phyloP scores from a whole-genome alignment of 2,113 vertebrate species.

The Neolamprologus modestus region DNA sequence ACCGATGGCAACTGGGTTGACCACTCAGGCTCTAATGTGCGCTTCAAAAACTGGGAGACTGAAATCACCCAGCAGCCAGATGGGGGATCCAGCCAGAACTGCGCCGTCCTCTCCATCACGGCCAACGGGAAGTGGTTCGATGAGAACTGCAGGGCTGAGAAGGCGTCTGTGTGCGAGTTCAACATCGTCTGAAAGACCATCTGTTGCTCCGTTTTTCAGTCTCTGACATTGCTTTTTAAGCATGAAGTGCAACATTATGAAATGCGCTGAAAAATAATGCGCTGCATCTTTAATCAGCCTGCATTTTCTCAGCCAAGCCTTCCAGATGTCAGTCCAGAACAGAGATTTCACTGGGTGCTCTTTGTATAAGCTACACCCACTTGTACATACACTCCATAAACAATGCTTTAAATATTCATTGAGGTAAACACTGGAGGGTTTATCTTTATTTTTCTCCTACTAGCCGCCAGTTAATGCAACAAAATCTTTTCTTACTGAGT shows the following conservation, averaged over 20 bases:
- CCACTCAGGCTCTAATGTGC: slow-evolving; percentile 68
- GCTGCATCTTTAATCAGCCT: not conserved
- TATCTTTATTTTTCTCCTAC: rapidly evolving
- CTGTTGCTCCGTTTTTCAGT: not conserved
- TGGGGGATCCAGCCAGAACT: slow-evolving; percentile 83
- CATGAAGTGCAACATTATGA: not conserved
- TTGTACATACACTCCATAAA: not conserved
- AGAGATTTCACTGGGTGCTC: not conserved
- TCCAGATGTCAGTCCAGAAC: not conserved
- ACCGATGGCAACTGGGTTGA: slow-evolving; percentile 83
- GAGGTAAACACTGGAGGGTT: slow-evolving; percentile 10
- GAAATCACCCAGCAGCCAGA: slow-evolving; percentile 90
- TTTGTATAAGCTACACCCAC: not conserved
- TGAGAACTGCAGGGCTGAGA: slow-evolving; percentile 77
- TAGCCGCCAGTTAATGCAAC: not conserved
- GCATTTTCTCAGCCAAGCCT: not conserved
- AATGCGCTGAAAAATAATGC: not conserved
- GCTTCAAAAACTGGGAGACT: slow-evolving; percentile 94
- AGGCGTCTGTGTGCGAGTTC: slow-evolving; percentile 92
- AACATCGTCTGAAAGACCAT: slow-evolving; percentile 77
- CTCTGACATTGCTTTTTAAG: not conserved
- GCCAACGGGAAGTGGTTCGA: slow-evolving; percentile 90
- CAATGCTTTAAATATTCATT: not conserved
- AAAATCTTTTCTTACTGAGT: not conserved
- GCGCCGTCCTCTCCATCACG: slow-evolving; percentile 73